Evolutionary conservation across 2,797 vertebrate genomes (phyloP).

Genomic region (Chlorospingus flavigularis): DNA sequence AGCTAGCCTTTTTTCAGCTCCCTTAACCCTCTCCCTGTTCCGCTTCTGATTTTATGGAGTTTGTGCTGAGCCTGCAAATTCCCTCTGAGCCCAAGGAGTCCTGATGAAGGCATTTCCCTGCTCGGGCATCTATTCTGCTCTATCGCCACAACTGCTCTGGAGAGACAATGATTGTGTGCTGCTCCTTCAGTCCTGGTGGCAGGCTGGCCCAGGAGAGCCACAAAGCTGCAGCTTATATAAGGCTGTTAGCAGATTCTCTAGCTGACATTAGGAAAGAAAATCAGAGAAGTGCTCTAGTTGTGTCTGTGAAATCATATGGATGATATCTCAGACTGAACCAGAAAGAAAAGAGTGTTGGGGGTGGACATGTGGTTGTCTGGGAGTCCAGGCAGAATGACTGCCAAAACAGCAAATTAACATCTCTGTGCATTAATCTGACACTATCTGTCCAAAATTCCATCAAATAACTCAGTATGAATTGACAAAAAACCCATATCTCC

Average conservation of each 20-base stretch:
- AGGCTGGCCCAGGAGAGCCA: neutral
- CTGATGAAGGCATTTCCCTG: neutral
- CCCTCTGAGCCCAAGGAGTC: neutral
- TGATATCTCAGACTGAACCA: neutral
- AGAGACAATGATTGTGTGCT: neutral
- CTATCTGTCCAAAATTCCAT: neutral
- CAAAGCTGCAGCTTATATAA: neutral
- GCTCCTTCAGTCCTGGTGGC: neutral
- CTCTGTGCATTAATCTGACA: neutral
- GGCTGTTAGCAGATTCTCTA: neutral
- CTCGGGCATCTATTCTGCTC: neutral
- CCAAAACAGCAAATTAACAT: neutral
- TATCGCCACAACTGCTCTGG: neutral
- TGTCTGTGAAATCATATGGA: neutral
- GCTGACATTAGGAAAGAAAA: neutral
- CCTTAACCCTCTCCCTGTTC: neutral
- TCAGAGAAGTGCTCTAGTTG: accelerated
- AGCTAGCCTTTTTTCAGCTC: neutral
- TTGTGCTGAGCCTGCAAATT: neutral
- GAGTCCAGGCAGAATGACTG: neutral
- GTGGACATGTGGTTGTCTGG: neutral
- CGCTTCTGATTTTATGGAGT: neutral
- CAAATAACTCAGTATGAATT: neutral
- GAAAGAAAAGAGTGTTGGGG: neutral
- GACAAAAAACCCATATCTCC: accelerated